phyloP scores from a whole-genome alignment of 1,140 invertebrate species.

The Cydia amplana region DNA sequence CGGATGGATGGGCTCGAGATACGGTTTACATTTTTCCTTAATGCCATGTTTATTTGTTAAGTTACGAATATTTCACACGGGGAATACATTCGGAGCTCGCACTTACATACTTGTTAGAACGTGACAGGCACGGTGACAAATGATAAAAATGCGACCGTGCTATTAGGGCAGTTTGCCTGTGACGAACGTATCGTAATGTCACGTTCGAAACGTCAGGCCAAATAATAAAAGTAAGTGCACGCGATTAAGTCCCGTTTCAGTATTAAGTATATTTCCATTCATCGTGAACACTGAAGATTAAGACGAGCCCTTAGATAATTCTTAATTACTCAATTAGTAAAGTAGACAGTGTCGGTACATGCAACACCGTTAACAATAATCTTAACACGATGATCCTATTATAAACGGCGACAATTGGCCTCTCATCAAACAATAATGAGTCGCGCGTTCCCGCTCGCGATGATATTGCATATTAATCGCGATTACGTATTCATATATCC shows the following conservation, averaged over 20 bases:
- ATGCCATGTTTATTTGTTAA: neutral
- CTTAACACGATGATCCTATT: neutral
- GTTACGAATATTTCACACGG: neutral
- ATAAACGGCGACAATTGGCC: conserved; percentile 22
- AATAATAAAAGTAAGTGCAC: no score
- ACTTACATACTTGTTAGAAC: no score
- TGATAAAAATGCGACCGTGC: no score
- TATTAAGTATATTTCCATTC: no score
- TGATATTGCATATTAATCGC: conserved; percentile 28
- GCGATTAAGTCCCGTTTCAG: no score
- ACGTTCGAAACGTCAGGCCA: no score
- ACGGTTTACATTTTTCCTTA: conserved; percentile 13
- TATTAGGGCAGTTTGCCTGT: no score
- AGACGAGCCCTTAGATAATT: neutral
- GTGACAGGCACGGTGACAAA: no score
- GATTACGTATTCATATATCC: conserved; percentile 29
- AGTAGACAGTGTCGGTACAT: neutral
- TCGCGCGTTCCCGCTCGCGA: conserved; percentile 4
- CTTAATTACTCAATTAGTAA: neutral
- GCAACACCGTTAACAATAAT: neutral
- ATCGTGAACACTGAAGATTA: no score
- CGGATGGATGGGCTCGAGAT: conserved; percentile 1
- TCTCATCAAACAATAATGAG: conserved; percentile 22
- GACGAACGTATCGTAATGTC: no score
- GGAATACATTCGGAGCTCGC: neutral